Evolutionary conservation across 2,113 vertebrate genomes (phyloP), one percentile per base, ranked within the genome.

Genomic region (Megaceryle torquata): DNA sequence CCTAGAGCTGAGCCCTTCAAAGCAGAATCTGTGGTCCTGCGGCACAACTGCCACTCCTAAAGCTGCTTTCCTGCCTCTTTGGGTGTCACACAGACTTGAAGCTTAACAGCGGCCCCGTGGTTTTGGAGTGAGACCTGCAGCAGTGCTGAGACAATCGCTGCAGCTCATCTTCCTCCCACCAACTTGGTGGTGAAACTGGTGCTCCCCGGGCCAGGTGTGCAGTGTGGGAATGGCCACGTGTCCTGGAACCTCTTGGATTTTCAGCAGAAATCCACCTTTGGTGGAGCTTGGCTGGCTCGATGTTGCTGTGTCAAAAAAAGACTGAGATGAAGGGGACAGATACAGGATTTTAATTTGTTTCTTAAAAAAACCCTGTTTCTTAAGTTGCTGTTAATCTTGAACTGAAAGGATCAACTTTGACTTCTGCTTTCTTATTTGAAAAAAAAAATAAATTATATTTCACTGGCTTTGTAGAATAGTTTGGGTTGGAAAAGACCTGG

Each of bases 21-120:
- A 57, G n/a, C 35, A 13, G 16, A 22, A 3, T 3, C 2, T 1
- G 3, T 1, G 11, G 35, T 9, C 35, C 35, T 0, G 2, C 0
- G 6, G 44, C 48, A 5, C 31, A 7, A 5, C 48, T 2, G 39
- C 37, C 21, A 0, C 4, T 9, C 46, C 41, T 33, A 3, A 56
- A 60, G 2, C 39, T 5, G 24, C 78, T 53, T 24, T 35, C 15
- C 68, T 60, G 59, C n/a, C 15, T 3, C 1, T 10, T 31, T 21
- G 17, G 18, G n/a, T 13, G 41, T 24, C 18, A 0, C 0, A 1
- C 10, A 24, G 35, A 8, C 33, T 24, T 5, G 1, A 31, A 61
- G 12, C 24, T 17, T 53, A 1, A 0, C 2, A 1, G 57, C 1
- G 33, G 63, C 31, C 17, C 21, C 1, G 51, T 5, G 82, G 9